Evolutionary conservation across 2,113 vertebrate genomes (phyloP), one percentile per base, ranked within the genome.

Genomic region (Lichenostomus cassidix): DNA sequence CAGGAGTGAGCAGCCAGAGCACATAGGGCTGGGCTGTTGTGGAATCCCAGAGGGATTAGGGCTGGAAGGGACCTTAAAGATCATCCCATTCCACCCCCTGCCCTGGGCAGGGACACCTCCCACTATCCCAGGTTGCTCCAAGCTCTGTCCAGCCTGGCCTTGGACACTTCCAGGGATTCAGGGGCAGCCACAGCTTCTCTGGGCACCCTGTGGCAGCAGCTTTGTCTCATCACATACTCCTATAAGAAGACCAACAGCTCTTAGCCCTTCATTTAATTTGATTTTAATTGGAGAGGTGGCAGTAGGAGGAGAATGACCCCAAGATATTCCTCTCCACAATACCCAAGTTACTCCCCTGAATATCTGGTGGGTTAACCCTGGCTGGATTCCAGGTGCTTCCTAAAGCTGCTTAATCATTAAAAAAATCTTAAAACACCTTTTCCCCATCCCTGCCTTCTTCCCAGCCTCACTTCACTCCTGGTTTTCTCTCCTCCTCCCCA

Each of bases 61-160:
- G 56, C 39, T 62, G n/a, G 47, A 46, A 39, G 7, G 28, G 28
- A 21, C 41, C 29, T 47, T 16, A 16, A 28, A 55, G 10, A 1
- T 28, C 56, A 53, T n/a, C 19, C 23, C 10, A 5, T n/a, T 2
- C 42, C 1, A 16, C 15, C 23, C 8, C 24, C 14, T 59, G 33
- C 31, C 25, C 15, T 6, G 17, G 20, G 5, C 83, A 44, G 14
- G 17, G 22, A 52, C 37, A 37, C 9, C 46, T 60, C 22, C 53
- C 27, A 27, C 46, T 49, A 1, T 4, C 23, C 35, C 6, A 56
- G 19, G 29, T 0, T 23, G 12, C 15, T 56, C 59, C 49, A 28
- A 47, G 18, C 15, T 7, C 27, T 0, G 0, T 47, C 41, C 50
- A 67, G 0, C 35, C 50, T 65, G 28, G 35, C 10, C 50, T 65